Conservation (phyloP, 2,888 invertebrate species). For the Calephelis perditalis region DNA sequence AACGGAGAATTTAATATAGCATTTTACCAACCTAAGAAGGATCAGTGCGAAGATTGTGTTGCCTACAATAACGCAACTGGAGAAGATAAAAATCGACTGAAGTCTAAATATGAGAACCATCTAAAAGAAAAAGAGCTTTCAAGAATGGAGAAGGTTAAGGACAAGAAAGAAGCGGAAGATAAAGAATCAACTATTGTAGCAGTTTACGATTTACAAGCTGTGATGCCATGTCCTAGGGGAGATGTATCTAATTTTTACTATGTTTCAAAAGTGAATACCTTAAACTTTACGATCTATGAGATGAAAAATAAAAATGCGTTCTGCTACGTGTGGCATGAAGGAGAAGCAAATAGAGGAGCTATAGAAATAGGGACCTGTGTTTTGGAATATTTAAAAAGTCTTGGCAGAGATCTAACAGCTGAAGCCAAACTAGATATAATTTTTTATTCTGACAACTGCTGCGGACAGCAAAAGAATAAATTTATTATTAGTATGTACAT, state of each 20-base stretch:
- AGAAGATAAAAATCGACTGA: constrained; percentile 14
- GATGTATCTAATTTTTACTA: constrained; percentile 6
- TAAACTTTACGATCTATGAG: constrained; percentile 18
- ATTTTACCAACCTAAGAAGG: constrained; percentile 27
- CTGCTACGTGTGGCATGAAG: constrained; percentile 23
- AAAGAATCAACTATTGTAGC: constrained; percentile 15
- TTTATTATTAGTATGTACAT: constrained; percentile 1
- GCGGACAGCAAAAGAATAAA: constrained; percentile 19
- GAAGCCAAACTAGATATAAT: constrained; percentile 15
- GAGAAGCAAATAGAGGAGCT: constrained; percentile 20
- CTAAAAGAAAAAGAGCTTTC: constrained; percentile 17
- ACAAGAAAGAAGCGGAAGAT: constrained; percentile 14
- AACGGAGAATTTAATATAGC: constrained; percentile 24
- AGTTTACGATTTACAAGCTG: constrained; percentile 15
- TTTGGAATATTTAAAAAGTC: constrained; percentile 17
- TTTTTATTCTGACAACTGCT: constrained; percentile 19
- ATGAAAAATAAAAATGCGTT: constrained; percentile 11
- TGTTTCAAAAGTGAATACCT: constrained; percentile 20
- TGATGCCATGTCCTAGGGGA: constrained; percentile 19
- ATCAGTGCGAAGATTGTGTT: constrained; percentile 28
- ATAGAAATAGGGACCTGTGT: constrained; percentile 23
- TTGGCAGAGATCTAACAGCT: constrained; percentile 12
- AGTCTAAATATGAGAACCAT: constrained; percentile 15
- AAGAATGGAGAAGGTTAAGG: constrained; percentile 12
- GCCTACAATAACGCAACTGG: constrained; percentile 23